Evolutionary conservation across 2,797 vertebrate genomes (phyloP).

Genomic region (Darevskia mixta): DNA sequence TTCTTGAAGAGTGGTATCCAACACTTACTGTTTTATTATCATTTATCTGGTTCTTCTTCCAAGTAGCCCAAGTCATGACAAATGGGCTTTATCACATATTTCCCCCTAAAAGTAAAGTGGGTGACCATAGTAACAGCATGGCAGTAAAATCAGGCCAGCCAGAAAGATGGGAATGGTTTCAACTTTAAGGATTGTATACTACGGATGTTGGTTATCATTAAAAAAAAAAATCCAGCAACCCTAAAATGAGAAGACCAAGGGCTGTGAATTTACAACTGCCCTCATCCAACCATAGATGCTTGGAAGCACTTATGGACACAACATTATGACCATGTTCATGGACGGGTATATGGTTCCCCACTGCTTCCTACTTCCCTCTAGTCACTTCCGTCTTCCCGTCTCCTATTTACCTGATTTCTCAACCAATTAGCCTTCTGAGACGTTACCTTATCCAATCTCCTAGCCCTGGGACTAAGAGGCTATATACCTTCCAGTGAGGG

Average conservation of each 20-base stretch:
- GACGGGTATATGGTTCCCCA: too few species aligned
- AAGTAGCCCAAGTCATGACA: neutral
- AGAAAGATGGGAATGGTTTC: neutral
- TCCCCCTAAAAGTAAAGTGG: too few species aligned
- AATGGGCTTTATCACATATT: neutral
- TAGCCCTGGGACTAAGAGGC: too few species aligned
- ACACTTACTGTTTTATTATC: neutral
- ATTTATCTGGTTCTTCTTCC: neutral
- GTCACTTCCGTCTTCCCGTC: too few species aligned
- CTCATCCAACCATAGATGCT: neutral
- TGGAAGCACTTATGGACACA: neutral
- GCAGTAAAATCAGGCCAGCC: neutral
- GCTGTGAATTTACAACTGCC: neutral
- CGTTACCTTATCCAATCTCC: too few species aligned
- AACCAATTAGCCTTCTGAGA: too few species aligned
- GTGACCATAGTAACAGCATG: neutral
- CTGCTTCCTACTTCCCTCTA: too few species aligned
- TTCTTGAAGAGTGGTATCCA: neutral
- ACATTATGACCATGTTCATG: too few species aligned
- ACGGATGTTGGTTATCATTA: neutral
- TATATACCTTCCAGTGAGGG: too few species aligned
- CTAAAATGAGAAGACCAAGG: neutral
- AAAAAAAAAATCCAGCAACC: too few species aligned
- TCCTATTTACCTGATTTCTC: too few species aligned
- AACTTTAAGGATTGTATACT: neutral